A percentile compares a stretch with the other conserved stretches of the same genome.
phyloP scores from a whole-genome alignment of 1,140 invertebrate genomes.

The Pygmarrhopalites habei region DNA sequence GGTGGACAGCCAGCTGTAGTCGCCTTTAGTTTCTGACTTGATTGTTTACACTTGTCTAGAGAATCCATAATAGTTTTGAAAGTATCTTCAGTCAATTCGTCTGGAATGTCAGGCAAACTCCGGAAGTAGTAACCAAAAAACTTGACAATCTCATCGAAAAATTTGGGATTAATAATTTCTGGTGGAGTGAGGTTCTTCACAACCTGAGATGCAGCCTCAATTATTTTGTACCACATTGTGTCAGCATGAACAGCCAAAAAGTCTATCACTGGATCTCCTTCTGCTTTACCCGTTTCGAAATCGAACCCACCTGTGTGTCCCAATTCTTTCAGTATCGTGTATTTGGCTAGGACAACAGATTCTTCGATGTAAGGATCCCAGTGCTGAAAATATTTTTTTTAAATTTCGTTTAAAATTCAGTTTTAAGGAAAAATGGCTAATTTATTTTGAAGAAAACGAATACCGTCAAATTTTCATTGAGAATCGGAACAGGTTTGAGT shows the following conservation, averaged over 20 bases:
- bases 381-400: neutral
- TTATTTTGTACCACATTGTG: slow-evolving; percentile 5
- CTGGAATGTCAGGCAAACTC: neutral
- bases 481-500: neutral
- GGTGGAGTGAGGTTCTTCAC: neutral
- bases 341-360: slow-evolving; percentile 2
- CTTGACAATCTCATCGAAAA: neutral
- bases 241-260: neutral
- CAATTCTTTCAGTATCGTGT: neutral
- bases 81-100: neutral
- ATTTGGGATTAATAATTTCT: neutral
- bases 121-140: neutral
- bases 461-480: neutral
- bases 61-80: neutral
- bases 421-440: neutral
- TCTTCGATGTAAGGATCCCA: slow-evolving; percentile 3
- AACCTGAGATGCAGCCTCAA: neutral
- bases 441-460: neutral
- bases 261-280: neutral
- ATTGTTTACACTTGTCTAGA: neutral
- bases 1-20: neutral
- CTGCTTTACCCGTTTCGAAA: neutral
- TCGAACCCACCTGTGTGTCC: neutral
- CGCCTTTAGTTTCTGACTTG: neutral
- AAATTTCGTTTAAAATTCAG: neutral